These are phyloP conservation scores for Calameuta filiformis DNA, from an alignment of 2,888 invertebrate species.

Conservation along the genomic window DNA sequence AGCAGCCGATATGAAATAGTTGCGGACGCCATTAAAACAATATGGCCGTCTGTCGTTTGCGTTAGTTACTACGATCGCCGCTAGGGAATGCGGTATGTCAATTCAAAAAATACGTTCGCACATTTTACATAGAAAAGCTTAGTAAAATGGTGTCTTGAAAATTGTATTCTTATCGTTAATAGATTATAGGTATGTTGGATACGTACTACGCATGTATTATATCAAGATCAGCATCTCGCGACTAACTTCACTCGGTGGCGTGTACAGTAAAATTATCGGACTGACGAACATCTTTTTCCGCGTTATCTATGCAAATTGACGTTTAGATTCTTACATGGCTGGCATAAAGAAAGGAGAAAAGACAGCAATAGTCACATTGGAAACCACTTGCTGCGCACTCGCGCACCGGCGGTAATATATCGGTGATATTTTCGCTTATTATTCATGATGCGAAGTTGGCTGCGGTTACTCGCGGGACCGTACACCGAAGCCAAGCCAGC, in stretches of 20 bases:
- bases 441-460: constrained; percentile 57
- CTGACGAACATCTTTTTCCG: background rate
- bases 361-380: background rate
- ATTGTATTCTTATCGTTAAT: background rate
- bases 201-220: background rate
- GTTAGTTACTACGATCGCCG: background rate
- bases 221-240: background rate
- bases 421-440: constrained; percentile 51
- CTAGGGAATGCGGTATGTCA: background rate
- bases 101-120: background rate
- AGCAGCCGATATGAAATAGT: background rate
- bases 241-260: background rate
- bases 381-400: constrained; percentile 19
- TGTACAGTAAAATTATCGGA: background rate
- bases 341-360: constrained; percentile 5
- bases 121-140: background rate
- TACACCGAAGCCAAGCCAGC: constrained; percentile 19
- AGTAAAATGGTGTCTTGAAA: background rate
- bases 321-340: background rate
- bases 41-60: background rate
- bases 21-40: background rate
- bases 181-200: background rate
- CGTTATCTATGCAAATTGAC: background rate
- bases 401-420: constrained; percentile 22
- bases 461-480: constrained; percentile 18